Percentiles rank a stretch among this genome's conserved stretches.
Conservation (phyloP, 1,140 invertebrate species). For the Mizuhopecten yessoensis region DNA sequence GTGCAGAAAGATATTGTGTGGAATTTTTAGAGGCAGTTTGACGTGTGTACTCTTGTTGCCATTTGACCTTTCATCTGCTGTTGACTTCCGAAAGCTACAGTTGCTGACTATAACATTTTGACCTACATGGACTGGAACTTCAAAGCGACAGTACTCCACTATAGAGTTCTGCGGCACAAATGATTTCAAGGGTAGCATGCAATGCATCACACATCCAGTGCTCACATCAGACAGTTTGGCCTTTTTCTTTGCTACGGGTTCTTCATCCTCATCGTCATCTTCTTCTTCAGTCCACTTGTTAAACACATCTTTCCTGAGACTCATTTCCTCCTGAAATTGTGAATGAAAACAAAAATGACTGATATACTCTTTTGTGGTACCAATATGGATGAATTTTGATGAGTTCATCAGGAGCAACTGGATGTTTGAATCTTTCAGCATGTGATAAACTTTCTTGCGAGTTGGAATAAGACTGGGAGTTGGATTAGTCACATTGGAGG, state of each 20-base stretch:
- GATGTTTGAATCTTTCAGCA: slow-evolving; percentile 77
- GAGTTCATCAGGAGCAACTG: slow-evolving; percentile 82
- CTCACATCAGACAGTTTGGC: slow-evolving; percentile 54
- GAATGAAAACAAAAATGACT: slow-evolving; percentile 79
- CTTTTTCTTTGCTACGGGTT: background rate
- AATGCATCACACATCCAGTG: slow-evolving; percentile 80
- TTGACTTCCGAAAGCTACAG: slow-evolving; percentile 69
- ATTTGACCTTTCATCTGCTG: background rate
- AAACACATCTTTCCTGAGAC: slow-evolving; percentile 75
- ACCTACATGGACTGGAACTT: slow-evolving; percentile 73
- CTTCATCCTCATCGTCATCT: background rate
- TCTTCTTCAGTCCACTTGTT: slow-evolving; percentile 66
- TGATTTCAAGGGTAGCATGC: slow-evolving; percentile 63
- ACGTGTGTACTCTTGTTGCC: background rate
- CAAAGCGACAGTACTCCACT: slow-evolving; percentile 83
- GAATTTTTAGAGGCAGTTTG: slow-evolving; percentile 70
- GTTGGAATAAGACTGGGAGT: slow-evolving; percentile 70
- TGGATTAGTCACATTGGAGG: slow-evolving; percentile 75
- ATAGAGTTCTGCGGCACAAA: slow-evolving; percentile 70
- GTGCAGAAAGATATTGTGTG: slow-evolving; percentile 80
- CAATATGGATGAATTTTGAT: slow-evolving; percentile 84
- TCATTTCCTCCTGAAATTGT: slow-evolving; percentile 76
- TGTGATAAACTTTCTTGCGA: slow-evolving; percentile 76
- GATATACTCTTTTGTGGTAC: slow-evolving; percentile 84
- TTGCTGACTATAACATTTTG: slow-evolving; percentile 83